Evolutionary conservation across 2,888 invertebrate genomes (phyloP), one percentile per base, ranked within the genome.

Genomic region (Drosophila ustulata): DNA sequence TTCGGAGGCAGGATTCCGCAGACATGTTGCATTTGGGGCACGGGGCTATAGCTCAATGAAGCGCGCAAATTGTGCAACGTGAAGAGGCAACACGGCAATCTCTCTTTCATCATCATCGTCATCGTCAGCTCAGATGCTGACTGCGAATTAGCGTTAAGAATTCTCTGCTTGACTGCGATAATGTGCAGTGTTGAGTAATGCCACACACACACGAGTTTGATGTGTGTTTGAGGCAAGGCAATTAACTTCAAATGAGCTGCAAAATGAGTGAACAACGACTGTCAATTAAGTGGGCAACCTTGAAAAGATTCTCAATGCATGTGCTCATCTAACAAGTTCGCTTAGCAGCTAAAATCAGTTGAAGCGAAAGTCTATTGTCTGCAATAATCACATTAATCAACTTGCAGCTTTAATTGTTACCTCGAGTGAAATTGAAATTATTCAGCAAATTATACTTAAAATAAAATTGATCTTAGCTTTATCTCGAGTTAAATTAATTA

Each of bases 1-100:
- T 18, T 18, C 18, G 30, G 6, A 25, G 55, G 25, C 50, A 43
- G 59, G 61, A 67, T 52, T 13, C 34, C 55, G 26, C 45, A 37
- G 13, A 49, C 39, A 11, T 47, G 43, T 39, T 49, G 46, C 47
- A 57, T 58, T 47, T 58, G 49, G 58, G 58, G 58, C 51, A 51
- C 9, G 25, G 9, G 57, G 52, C 52, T 41, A 67, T 41, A 67
- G 46, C 66, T 67, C 78, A 80, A 66, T 79, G 76, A 66, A 70
- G 79, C 76, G 69, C 61, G 61, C 70, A 67, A 82, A 82, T 59
- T 68, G 66, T 68, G 63, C 51, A 62, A 46, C 30, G 32, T 3
- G 18, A n/a, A 11, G 7, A 9, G 23, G 6, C 9, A n/a, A 59
- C 18, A 23, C 11, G 18, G 45, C 30, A 52, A 28, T 45, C 25